Evolutionary conservation across 2,113 vertebrate species (phyloP), one percentile per base, ranked within the genome.

Genomic region (Telmatochromis sp.): DNA sequence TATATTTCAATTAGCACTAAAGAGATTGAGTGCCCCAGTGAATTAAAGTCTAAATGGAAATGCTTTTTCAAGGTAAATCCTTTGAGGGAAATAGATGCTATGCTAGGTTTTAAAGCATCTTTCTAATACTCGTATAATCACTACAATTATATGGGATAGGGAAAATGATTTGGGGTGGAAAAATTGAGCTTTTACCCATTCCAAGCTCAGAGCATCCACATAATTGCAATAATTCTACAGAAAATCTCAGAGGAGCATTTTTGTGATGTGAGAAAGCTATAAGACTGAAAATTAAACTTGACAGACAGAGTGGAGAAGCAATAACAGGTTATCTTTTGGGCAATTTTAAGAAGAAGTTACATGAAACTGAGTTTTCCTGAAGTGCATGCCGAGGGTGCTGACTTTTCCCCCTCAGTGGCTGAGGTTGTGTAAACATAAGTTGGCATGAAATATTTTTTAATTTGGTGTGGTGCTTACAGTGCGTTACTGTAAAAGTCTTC

Each of bases 21-120:
- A 93, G 81, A 92, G 87, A 94, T 90, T 94, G 91, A 91, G 94
- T 93, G 90, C 90, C 81, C 85, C 4, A 63, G 84, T 90, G 81
- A 91, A 95, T 94, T 93, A 92, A 85, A 91, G 84, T 80, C 86
- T 83, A 84, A 93, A 93, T 90, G 53, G 89, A 92, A 95, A 91
- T 90, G 89, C 89, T 91, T 92, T 93, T 57, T 85, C 81, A 93
- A 91, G 84, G 89, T 89, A 94, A 93, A 91, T 88, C 89, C 83
- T 89, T 87, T 2, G 21, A 81, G 84, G 68, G 79, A 87, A 93
- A 92, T 88, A 84, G 89, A 95, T 90, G 83, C 89, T 68, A 90
- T 91, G 47, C 49, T 84, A 80, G 82, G 81, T 86, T 95, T 94
- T 93, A 89, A 94, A 91, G 82, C 86, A 78, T 89, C 33, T 86